phyloP scores from a whole-genome alignment of 2,113 vertebrate species.

The Xiphias gladius region DNA sequence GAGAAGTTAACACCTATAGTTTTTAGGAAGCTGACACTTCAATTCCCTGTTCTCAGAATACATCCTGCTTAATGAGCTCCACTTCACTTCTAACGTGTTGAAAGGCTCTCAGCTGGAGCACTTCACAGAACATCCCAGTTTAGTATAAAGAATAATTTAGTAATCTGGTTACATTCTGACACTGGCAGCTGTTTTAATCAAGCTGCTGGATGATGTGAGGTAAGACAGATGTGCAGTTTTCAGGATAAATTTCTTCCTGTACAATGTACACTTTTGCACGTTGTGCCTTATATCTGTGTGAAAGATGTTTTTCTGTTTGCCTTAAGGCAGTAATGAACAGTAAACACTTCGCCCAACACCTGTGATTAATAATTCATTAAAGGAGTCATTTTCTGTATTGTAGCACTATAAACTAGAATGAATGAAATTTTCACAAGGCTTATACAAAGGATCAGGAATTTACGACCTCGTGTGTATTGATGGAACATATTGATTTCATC shows the following conservation, averaged over 20 bases:
- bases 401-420: background rate
- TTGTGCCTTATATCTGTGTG: background rate
- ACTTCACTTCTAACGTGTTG: constrained; percentile 40
- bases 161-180: constrained; percentile 14
- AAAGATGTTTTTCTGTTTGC: background rate
- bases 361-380: background rate
- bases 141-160: constrained; percentile 40
- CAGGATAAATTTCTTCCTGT: background rate
- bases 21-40: constrained; percentile 29
- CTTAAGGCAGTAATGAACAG: background rate
- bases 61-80: constrained; percentile 48
- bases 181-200: constrained; percentile 40
- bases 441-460: background rate
- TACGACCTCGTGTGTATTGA: background rate
- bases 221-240: background rate
- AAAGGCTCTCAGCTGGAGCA: constrained; percentile 55
- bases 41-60: constrained; percentile 31
- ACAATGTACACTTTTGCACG: background rate
- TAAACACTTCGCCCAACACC: background rate
- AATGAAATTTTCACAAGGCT: background rate
- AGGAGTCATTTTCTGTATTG: background rate
- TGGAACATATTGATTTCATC: background rate
- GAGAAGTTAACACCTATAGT: constrained; percentile 20
- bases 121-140: constrained; percentile 38
- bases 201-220: background rate